phyloP scores from a whole-genome alignment of 2,113 vertebrate genomes.

The Nesospiza acunhae region DNA sequence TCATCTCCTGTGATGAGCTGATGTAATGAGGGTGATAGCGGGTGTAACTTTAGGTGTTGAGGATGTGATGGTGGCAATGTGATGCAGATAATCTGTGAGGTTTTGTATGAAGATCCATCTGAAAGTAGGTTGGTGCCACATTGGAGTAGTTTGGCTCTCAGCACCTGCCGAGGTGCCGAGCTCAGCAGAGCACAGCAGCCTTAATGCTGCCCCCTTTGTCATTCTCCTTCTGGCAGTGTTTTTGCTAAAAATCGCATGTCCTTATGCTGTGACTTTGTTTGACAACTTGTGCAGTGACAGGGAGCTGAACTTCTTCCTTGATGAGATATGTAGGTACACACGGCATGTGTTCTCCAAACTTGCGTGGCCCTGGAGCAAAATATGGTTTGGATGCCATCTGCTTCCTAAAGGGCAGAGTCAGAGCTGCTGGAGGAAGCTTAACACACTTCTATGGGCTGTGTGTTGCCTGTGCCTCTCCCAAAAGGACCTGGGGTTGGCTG shows the following conservation, averaged over 20 bases:
- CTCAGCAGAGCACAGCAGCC: background rate
- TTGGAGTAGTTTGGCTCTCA: background rate
- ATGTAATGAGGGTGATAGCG: background rate
- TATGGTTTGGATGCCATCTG: background rate
- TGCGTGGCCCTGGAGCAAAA: background rate
- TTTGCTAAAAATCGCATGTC: background rate
- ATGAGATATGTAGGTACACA: background rate
- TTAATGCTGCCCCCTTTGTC: background rate
- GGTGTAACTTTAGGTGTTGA: background rate
- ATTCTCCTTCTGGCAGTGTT: background rate
- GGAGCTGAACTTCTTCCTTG: background rate
- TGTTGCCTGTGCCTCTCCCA: fast-evolving
- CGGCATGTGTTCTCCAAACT: background rate
- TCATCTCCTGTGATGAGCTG: background rate
- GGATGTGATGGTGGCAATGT: background rate
- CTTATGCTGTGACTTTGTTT: constrained; percentile 25
- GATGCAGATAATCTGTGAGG: background rate
- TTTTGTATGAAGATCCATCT: background rate
- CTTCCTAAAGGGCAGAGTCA: background rate
- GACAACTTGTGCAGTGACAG: background rate
- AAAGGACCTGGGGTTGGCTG: background rate
- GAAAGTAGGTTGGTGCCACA: background rate
- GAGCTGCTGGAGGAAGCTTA: background rate
- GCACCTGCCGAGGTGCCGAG: background rate
- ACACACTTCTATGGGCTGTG: fast-evolving